phyloP scores from a whole-genome alignment of 2,797 vertebrate species.

The Hyperoplus lanceolatus region DNA sequence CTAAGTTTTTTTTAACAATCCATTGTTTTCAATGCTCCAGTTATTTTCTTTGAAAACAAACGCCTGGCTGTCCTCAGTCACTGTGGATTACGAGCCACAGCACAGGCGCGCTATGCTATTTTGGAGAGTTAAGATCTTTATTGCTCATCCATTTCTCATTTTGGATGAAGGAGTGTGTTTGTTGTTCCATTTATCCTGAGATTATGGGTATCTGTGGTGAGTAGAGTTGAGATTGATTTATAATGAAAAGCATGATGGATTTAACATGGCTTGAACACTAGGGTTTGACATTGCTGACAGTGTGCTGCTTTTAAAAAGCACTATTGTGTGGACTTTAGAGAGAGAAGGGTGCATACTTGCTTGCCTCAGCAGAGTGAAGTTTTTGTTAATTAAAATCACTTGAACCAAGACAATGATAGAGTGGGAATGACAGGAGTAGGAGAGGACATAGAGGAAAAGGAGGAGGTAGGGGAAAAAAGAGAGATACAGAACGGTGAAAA shows the following conservation, averaged over 20 bases:
- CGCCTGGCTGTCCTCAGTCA: constrained; percentile 28
- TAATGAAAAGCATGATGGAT: constrained; percentile 29
- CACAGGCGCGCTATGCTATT: constrained; percentile 53
- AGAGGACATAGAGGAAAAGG: constrained; percentile 43
- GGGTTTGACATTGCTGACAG: constrained; percentile 3
- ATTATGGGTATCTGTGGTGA: constrained; percentile 30
- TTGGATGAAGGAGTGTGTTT: background rate
- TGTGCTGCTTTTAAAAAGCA: constrained; percentile 8
- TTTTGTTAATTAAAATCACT: constrained; percentile 58
- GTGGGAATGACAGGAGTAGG: constrained; percentile 50
- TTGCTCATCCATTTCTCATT: constrained; percentile 41
- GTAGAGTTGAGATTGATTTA: constrained; percentile 24
- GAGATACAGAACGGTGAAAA: constrained; percentile 39
- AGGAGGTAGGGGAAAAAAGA: constrained; percentile 39
- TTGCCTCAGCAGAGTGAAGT: constrained; percentile 51
- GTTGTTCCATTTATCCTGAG: constrained; percentile 34
- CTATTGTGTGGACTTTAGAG: constrained; percentile 14
- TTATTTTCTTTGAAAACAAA: constrained; percentile 78
- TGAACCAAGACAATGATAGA: constrained; percentile 56
- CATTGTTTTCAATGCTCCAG: constrained; percentile 76
- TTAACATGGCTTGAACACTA: background rate
- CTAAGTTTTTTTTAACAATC: constrained; percentile 44
- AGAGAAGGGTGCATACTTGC: constrained; percentile 20
- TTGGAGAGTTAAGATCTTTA: constrained; percentile 43
- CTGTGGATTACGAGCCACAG: constrained; percentile 57